Evolutionary conservation across 1,140 invertebrate genomes (phyloP), one percentile per base, ranked within the genome.

Genomic region (Calosoma granatense): DNA sequence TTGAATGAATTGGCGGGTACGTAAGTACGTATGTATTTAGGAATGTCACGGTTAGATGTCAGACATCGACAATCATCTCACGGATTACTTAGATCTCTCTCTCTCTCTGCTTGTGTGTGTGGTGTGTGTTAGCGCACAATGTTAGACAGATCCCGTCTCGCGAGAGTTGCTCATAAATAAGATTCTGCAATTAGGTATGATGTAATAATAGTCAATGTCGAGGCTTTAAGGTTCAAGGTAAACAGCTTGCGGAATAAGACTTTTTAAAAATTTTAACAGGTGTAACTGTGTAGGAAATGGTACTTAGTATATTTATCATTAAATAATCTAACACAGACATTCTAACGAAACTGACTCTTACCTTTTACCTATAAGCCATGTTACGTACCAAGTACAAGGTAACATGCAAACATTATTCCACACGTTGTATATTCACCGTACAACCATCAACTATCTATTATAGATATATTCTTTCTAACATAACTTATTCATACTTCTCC

Each of bases 241-340:
- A 47, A 12, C 41, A 47, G 17, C 9, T 47, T 47, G 15, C 17
- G 9, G 26, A 36, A 36, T 36, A 36, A 47, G 41, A 47, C 41
- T 12, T 47, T 47, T 47, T 9, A 47, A 47, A 36, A 36, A 36
- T 47, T 47, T 47, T 47, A 47, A 47, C 41, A 47, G 41, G 41
- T 47, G 41, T n/a, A 36, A 36, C 6, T 9, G 6, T 36, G n/a
- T 12, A 47, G 41, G 41, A 47, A 47, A 47, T 47, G 41, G 9
- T 47, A 47, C 17, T 47, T 6, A 4, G 15, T 47, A 17, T 47
- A 47, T 47, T 17, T 17, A 47, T 30, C 26, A 30, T 30, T n/a
- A 30, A 30, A 30, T 30, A 30, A 30, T 30, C 26, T n/a, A n/a
- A n/a, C n/a, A n/a, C n/a, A n/a, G 26, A 30, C 26, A 30, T 30